Conservation (phyloP, 1,140 invertebrate genomes). For the Pachypeltis micranthus region DNA sequence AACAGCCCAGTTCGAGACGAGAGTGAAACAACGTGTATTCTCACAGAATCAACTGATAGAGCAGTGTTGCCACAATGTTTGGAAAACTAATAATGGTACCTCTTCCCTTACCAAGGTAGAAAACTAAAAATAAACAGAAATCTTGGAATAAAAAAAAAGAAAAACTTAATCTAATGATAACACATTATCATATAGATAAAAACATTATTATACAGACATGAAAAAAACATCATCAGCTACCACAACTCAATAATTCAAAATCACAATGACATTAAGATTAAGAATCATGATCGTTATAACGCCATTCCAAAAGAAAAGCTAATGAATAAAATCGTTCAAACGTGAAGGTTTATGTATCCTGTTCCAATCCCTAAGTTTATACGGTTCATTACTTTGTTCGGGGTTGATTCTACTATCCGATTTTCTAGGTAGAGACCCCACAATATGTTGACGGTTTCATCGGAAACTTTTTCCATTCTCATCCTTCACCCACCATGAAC, state of each 20-base stretch:
- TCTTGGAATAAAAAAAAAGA: not conserved
- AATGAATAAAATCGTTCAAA: not conserved
- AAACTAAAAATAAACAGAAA: not conserved
- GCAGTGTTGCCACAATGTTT: too few relatives aligned
- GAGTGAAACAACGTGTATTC: too few relatives aligned
- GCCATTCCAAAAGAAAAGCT: not conserved
- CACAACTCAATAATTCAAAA: not conserved
- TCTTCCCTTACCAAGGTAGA: not conserved
- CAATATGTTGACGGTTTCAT: not conserved
- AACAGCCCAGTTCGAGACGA: too few relatives aligned
- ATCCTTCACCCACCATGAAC: slow-evolving; percentile 4
- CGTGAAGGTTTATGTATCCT: not conserved
- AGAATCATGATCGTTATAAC: not conserved
- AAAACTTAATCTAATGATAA: not conserved
- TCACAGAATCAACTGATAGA: too few relatives aligned
- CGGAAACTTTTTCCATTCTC: slow-evolving; percentile 2
- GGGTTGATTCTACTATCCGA: not conserved
- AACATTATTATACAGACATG: not conserved
- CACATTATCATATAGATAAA: not conserved
- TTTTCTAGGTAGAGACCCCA: not conserved
- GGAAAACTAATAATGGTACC: not conserved
- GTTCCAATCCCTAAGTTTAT: not conserved
- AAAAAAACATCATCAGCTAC: not conserved
- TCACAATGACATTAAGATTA: not conserved
- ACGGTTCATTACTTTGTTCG: not conserved